These are phyloP conservation scores for Caiman crocodilus DNA, from an alignment of 2,797 vertebrate species.

Conservation along the genomic window DNA sequence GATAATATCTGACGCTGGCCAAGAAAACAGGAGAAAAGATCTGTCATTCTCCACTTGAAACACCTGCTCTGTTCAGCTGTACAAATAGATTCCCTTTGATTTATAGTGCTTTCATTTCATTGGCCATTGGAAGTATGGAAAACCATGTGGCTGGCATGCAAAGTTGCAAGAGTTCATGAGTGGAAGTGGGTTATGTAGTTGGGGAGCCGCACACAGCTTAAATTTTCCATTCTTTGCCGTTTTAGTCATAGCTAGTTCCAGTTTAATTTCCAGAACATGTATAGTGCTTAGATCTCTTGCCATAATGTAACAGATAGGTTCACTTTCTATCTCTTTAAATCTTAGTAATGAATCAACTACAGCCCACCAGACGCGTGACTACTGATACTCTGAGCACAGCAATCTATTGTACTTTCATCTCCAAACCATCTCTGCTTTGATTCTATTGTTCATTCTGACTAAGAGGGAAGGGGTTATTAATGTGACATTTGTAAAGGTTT, in stretches of 20 bases:
- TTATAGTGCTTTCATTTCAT: neutral
- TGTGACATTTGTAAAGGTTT: slow-evolving; percentile 38
- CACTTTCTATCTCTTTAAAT: slow-evolving; percentile 11
- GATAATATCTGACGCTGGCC: slow-evolving; percentile 11
- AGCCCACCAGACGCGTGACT: slow-evolving; percentile 20
- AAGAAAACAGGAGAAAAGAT: slow-evolving; percentile 51
- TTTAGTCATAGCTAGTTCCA: neutral
- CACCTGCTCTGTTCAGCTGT: slow-evolving; percentile 8
- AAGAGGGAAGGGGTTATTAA: slow-evolving; percentile 47
- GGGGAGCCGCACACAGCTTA: neutral
- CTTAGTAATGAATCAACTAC: neutral
- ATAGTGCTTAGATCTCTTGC: neutral
- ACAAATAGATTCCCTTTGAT: neutral
- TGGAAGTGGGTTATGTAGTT: neutral
- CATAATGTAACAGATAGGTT: slow-evolving; percentile 8
- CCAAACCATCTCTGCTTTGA: slow-evolving; percentile 31
- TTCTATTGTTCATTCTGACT: slow-evolving; percentile 31
- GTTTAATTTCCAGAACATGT: neutral
- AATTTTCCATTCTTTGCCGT: neutral
- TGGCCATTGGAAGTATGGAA: neutral
- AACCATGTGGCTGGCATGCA: neutral
- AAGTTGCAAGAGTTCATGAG: neutral
- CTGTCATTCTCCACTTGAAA: slow-evolving; percentile 14
- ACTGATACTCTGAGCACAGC: slow-evolving; percentile 44
- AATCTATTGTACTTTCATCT: slow-evolving; percentile 55